Percentiles rank a stretch among this genome's conserved stretches.
Evolutionary conservation across 2,888 invertebrate species (phyloP).

Genomic region (Heliconius aoede): DNA sequence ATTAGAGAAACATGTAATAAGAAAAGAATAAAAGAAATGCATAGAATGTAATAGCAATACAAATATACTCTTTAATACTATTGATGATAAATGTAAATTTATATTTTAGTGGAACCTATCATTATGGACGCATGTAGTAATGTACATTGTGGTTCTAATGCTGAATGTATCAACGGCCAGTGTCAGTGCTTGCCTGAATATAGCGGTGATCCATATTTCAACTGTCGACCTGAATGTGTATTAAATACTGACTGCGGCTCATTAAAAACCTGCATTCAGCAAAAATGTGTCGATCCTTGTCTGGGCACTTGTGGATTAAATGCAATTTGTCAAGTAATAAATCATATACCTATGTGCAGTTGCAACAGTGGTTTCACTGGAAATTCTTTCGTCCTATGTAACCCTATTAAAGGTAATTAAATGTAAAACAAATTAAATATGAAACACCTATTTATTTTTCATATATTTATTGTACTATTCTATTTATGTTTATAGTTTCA

Average conservation of each 20-base stretch:
- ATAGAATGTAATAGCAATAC: background rate
- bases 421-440: background rate
- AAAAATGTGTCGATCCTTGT: slow-evolving; percentile 90
- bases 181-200: slow-evolving; percentile 89
- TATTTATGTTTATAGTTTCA: slow-evolving; percentile 55
- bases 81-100: slow-evolving; percentile 18
- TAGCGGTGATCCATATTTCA: slow-evolving; percentile 88
- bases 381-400: slow-evolving; percentile 78
- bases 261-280: slow-evolving; percentile 88
- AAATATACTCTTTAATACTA: background rate
- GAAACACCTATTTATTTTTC: slow-evolving; percentile 13
- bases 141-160: slow-evolving; percentile 87
- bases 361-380: slow-evolving; percentile 86
- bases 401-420: slow-evolving; percentile 82
- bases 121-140: slow-evolving; percentile 86
- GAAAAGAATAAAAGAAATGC: background rate
- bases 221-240: slow-evolving; percentile 91
- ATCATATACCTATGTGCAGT: slow-evolving; percentile 87
- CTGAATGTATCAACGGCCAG: slow-evolving; percentile 86
- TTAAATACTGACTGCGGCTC: slow-evolving; percentile 88
- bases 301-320: slow-evolving; percentile 87
- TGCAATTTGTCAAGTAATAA: slow-evolving; percentile 84
- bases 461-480: slow-evolving; percentile 2
- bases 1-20: background rate
- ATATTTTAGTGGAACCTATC: slow-evolving; percentile 64